Percentiles rank a stretch among this genome's conserved stretches.
phyloP scores from a whole-genome alignment of 2,888 invertebrate genomes.

The Noctua comes region DNA sequence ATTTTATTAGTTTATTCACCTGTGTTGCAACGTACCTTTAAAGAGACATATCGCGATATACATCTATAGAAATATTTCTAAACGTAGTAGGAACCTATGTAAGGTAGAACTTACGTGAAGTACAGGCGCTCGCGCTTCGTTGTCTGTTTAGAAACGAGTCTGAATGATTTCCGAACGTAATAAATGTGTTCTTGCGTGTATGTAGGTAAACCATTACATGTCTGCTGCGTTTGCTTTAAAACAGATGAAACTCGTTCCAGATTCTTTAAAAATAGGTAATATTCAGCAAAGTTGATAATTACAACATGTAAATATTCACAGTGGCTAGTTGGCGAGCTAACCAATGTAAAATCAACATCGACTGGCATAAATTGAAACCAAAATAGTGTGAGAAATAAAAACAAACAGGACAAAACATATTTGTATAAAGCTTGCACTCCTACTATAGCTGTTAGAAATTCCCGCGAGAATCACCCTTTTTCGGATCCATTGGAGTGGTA shows the following conservation, averaged over 20 bases:
- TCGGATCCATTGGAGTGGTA: slow-evolving; percentile 20
- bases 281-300: slow-evolving; percentile 71
- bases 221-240: slow-evolving; percentile 76
- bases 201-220: slow-evolving; percentile 77
- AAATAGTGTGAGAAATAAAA: slow-evolving; percentile 61
- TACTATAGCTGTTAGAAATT: slow-evolving; percentile 33
- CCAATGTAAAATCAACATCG: slow-evolving; percentile 65
- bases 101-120: slow-evolving; percentile 13
- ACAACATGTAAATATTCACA: slow-evolving; percentile 66
- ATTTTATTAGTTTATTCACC: slow-evolving; percentile 81
- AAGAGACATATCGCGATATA: slow-evolving; percentile 58
- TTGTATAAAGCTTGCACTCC: slow-evolving; percentile 47
- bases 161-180: slow-evolving; percentile 83
- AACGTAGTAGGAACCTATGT: slow-evolving; percentile 17
- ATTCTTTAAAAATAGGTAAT: slow-evolving; percentile 76
- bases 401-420: slow-evolving; percentile 60
- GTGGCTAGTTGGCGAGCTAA: slow-evolving; percentile 53
- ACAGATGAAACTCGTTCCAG: slow-evolving; percentile 81
- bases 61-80: slow-evolving; percentile 19
- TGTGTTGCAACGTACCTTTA: slow-evolving; percentile 62
- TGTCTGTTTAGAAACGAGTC: slow-evolving; percentile 75
- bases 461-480: slow-evolving; percentile 45
- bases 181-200: slow-evolving; percentile 78
- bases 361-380: slow-evolving; percentile 57
- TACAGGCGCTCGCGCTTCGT: slow-evolving; percentile 30